phyloP scores from a whole-genome alignment of 2,797 vertebrate genomes.

The Alfaro cultratus region DNA sequence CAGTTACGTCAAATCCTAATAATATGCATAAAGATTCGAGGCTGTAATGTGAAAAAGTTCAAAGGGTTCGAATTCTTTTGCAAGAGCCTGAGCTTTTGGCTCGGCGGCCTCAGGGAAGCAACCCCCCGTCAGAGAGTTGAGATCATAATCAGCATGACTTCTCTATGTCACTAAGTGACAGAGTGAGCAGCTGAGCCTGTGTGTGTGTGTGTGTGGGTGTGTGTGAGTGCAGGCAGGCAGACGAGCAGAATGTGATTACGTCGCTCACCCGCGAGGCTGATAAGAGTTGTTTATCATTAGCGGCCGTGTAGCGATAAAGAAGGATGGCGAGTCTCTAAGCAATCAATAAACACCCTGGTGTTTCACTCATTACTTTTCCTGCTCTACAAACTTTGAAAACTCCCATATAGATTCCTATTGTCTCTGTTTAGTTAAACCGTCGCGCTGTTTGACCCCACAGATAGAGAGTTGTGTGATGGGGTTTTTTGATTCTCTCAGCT shows the following conservation, averaged over 20 bases:
- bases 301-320: neutral
- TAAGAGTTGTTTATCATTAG: conserved; percentile 18
- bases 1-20: neutral
- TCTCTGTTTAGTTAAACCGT: neutral
- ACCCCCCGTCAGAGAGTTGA: conserved; percentile 26
- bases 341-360: neutral
- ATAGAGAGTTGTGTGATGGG: neutral
- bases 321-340: neutral
- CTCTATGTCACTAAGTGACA: conserved; percentile 21
- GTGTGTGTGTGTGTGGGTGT: neutral
- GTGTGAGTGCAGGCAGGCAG: neutral
- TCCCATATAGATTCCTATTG: neutral
- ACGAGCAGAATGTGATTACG: conserved; percentile 7
- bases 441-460: neutral
- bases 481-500: neutral
- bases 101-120: conserved; percentile 26
- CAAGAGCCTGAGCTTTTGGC: neutral
- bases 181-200: conserved; percentile 31
- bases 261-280: neutral
- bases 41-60: neutral
- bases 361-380: neutral
- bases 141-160: conserved; percentile 39
- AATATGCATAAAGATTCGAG: neutral
- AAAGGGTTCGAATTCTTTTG: neutral
- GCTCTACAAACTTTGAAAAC: neutral